These are phyloP conservation scores for Lasioglossum pauxillum DNA, from an alignment of 2,888 invertebrate genomes.

Conservation along the genomic window DNA sequence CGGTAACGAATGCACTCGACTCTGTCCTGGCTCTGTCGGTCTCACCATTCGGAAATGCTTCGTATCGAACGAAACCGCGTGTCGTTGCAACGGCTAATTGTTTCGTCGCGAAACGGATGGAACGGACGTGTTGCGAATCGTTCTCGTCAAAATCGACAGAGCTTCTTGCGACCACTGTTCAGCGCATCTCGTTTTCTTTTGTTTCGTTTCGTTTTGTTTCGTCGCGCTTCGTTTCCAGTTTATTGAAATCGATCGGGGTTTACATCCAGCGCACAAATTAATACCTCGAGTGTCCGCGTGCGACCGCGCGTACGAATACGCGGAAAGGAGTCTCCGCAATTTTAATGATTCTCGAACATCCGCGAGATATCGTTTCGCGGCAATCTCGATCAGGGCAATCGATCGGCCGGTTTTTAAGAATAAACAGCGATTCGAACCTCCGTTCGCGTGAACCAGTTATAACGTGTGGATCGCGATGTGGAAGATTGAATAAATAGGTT, in stretches of 20 bases:
- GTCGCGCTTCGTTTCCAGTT: background rate
- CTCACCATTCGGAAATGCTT: background rate
- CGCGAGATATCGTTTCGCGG: background rate
- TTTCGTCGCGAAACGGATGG: constrained; percentile 9
- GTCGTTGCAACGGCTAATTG: constrained; percentile 18
- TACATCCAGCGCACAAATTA: background rate
- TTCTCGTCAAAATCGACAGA: constrained; percentile 4
- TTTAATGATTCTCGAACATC: background rate
- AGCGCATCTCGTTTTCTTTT: background rate
- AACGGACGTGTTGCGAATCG: constrained; percentile 31
- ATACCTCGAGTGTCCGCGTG: background rate
- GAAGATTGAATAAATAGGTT: background rate
- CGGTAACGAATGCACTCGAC: background rate
- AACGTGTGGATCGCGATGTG: background rate
- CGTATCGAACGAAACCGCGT: constrained; percentile 17
- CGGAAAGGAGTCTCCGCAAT: background rate
- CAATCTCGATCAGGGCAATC: background rate
- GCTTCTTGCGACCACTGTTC: background rate
- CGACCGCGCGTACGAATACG: background rate
- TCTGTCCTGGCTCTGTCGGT: background rate
- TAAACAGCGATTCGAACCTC: too few species aligned
- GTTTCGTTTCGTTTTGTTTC: background rate
- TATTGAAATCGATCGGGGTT: background rate
- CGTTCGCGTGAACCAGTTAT: background rate
- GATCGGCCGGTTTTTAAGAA: background rate